Evolutionary conservation across 1,140 invertebrate species (phyloP).

Genomic region (Drosophila mauritiana): DNA sequence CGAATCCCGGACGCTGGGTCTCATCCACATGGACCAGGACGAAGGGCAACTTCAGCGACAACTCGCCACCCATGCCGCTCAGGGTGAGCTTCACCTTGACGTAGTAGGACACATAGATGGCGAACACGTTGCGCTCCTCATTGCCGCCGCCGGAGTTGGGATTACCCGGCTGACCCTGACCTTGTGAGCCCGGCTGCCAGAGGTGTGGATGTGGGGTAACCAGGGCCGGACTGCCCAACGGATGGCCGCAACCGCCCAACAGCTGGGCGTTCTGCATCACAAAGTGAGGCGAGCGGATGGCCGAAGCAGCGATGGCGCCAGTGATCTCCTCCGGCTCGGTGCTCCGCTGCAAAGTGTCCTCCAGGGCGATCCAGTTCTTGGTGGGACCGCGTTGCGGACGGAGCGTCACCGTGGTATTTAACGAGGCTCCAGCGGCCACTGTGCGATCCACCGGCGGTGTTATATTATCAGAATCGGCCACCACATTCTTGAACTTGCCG

Average conservation of each 20-base stretch:
- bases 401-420: constrained; percentile 88
- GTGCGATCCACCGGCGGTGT: constrained; percentile 64
- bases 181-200: constrained; percentile 4
- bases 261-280: constrained; percentile 54
- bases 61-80: constrained; percentile 91
- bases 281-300: constrained; percentile 74
- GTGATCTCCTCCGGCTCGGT: constrained; percentile 83
- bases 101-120: constrained; percentile 95
- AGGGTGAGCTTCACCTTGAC: constrained; percentile 93
- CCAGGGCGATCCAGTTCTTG: constrained; percentile 83
- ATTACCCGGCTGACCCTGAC: constrained; percentile 1
- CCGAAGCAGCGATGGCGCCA: constrained; percentile 77
- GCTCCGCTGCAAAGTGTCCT: constrained; percentile 79
- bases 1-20: constrained; percentile 38
- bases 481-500: constrained; percentile 99
- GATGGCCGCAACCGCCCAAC: constrained; percentile 24
- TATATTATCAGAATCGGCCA: constrained; percentile 92
- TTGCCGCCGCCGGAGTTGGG: background rate
- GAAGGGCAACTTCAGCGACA: constrained; percentile 93
- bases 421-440: constrained; percentile 87
- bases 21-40: constrained; percentile 86
- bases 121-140: constrained; percentile 93
- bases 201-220: constrained; percentile 45
- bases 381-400: constrained; percentile 88
- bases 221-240: constrained; percentile 59